Base-by-base conservation (phyloP, 2,113 vertebrate genomes). In the Drymodes brunneopygia region DNA sequence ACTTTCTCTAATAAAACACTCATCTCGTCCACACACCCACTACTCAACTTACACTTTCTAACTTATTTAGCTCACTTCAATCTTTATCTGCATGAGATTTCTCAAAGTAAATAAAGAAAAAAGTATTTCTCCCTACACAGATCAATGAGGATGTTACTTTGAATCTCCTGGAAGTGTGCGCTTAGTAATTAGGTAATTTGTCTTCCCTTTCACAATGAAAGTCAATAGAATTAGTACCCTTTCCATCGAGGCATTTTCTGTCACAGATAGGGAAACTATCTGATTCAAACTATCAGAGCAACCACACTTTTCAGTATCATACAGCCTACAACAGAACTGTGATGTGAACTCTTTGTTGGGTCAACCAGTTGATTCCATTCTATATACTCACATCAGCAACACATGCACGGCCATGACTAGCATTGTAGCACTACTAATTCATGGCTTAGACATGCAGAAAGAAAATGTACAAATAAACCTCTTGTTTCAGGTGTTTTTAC, bases 161-260 rank as follows among this genome's bases (percentile, higher is more conserved):
- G 72, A 93, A 96, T 90, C 90, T 97, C 95, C 96, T 94, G 40
- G 48, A 97, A 97, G 93, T 65, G 51, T 88, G 84, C 81, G 91
- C 88, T 92, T 92, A 94, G 95, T 97, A 97, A 97, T 96, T 97
- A 96, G 92, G 91, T 96, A 97, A 98, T 98, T 97, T 94, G 86
- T 98, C 98, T 98, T 97, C 85, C 69, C 77, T 96, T 97, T 94
- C 88, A 96, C 91, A 97, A 82, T 91, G 90, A 95, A 69, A 95
- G 80, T 65, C 57, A 90, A 96, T 20, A 84, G 90, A 97, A 97
- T 96, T 95, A 97, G 94, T 62, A 96, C 9, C 40, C 72, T 84
- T 96, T 91, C 85, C 92, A 97, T 45, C 2, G 21, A 92, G 85
- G 94, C 92, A 45, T 92, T 86, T 97, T 93, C 89, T 96, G 93